A percentile compares a stretch with the other conserved stretches of the same genome.
phyloP scores from a whole-genome alignment of 2,113 vertebrate genomes.

The Ascaphus truei region DNA sequence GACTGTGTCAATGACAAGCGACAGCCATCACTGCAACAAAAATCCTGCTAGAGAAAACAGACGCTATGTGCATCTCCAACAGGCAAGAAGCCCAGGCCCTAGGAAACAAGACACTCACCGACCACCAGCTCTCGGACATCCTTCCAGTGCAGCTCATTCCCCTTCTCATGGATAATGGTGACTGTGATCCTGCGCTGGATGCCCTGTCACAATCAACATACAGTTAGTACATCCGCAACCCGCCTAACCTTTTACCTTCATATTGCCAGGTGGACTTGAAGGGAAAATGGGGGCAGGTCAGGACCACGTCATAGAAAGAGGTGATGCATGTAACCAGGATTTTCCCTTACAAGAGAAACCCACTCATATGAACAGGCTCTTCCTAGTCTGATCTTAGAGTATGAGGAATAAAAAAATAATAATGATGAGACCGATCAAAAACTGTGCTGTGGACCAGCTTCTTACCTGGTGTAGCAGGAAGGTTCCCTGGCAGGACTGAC shows the following conservation, averaged over 20 bases:
- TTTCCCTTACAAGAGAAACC: too few species aligned
- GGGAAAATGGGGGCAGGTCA: too few species aligned
- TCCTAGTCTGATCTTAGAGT: too few species aligned
- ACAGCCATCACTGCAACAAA: not conserved
- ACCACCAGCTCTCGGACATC: slow-evolving; percentile 94
- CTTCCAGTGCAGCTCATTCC: slow-evolving; percentile 95
- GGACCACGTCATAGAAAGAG: too few species aligned
- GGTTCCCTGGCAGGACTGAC: slow-evolving; percentile 87
- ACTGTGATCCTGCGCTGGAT: slow-evolving; percentile 94
- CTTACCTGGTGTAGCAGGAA: slow-evolving; percentile 97
- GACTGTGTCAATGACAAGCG: not conserved
- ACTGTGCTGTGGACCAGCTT: too few species aligned
- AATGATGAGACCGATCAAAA: too few species aligned
- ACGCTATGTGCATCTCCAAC: not conserved
- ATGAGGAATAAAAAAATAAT: too few species aligned
- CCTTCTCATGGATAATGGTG: slow-evolving; percentile 95
- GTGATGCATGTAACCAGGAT: not conserved
- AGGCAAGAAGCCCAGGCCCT: not conserved
- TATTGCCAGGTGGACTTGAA: too few species aligned
- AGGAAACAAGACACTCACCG: slow-evolving; percentile 78
- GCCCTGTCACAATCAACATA: slow-evolving; percentile 64
- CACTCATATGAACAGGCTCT: too few species aligned
- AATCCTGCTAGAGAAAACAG: not conserved
- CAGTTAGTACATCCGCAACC: not conserved
- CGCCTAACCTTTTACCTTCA: not conserved